Evolutionary conservation across 2,113 vertebrate genomes (phyloP).

Genomic region (Trochalopteron elliotii): DNA sequence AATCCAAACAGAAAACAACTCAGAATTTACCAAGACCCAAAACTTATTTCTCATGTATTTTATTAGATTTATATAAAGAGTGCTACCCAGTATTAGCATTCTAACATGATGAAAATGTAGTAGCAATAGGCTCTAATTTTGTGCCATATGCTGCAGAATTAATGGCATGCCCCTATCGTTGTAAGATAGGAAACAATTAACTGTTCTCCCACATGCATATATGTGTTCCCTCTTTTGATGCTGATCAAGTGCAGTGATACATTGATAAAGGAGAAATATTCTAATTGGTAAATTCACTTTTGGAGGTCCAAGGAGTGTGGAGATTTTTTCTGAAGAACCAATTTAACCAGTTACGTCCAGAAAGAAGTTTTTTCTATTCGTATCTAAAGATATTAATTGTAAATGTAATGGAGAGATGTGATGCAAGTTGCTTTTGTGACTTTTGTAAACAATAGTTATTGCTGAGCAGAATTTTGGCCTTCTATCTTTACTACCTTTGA

Average conservation of each 20-base stretch:
- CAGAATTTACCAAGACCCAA: background rate
- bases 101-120: background rate
- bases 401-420: background rate
- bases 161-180: background rate
- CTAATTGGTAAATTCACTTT: background rate
- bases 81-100: background rate
- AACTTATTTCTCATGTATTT: background rate
- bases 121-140: slow-evolving; percentile 20
- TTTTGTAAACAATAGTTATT: background rate
- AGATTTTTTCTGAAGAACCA: background rate
- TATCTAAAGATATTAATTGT: background rate
- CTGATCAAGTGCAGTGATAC: background rate
- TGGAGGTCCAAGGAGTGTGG: background rate
- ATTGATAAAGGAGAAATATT: background rate
- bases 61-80: background rate
- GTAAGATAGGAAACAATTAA: slow-evolving; percentile 20
- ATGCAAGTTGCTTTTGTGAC: background rate
- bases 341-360: background rate
- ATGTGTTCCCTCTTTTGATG: background rate
- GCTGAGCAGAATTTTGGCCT: background rate
- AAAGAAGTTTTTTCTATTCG: background rate
- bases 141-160: slow-evolving; percentile 37
- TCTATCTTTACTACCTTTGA: background rate
- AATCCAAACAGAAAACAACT: fast-evolving
- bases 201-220: background rate